phyloP scores from a whole-genome alignment of 1,140 invertebrate genomes.

The Ganaspis sp. region DNA sequence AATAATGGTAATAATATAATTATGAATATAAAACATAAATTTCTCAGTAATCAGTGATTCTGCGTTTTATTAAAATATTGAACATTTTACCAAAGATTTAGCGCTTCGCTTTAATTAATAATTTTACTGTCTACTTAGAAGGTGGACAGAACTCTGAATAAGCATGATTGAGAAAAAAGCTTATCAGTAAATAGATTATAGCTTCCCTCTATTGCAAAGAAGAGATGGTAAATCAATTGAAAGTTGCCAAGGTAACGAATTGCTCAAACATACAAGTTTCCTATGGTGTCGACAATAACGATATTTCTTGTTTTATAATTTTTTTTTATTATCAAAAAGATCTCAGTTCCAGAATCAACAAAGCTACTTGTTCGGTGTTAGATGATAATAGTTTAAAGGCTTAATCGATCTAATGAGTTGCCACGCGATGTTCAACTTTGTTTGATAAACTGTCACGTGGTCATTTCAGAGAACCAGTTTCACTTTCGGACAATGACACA shows the following conservation, averaged over 20 bases:
- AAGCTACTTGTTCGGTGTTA: not conserved
- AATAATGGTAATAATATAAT: too few relatives aligned
- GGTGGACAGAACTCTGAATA: not conserved
- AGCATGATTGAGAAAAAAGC: not conserved
- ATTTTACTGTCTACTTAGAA: too few relatives aligned
- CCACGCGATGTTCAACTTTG: not conserved
- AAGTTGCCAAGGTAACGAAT: conserved; percentile 68
- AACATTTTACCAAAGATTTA: too few relatives aligned
- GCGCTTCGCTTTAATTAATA: too few relatives aligned
- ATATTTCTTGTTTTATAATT: not conserved
- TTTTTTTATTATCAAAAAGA: not conserved
- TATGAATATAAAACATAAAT: too few relatives aligned
- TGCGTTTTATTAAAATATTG: too few relatives aligned
- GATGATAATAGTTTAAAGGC: not conserved
- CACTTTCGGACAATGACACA: not conserved
- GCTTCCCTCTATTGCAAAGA: conserved; percentile 47
- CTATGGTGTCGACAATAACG: conserved; percentile 36
- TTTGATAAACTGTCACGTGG: not conserved
- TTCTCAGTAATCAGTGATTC: too few relatives aligned
- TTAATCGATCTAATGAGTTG: not conserved
- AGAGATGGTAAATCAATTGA: conserved; percentile 65
- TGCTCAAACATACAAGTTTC: conserved; percentile 63
- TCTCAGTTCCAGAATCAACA: not conserved
- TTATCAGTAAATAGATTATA: conserved; percentile 34
- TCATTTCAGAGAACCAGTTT: not conserved